Percentiles rank a stretch among this genome's conserved stretches.
Conservation (phyloP, 2,888 invertebrate genomes). For the Zaprionus obscuricornis region DNA sequence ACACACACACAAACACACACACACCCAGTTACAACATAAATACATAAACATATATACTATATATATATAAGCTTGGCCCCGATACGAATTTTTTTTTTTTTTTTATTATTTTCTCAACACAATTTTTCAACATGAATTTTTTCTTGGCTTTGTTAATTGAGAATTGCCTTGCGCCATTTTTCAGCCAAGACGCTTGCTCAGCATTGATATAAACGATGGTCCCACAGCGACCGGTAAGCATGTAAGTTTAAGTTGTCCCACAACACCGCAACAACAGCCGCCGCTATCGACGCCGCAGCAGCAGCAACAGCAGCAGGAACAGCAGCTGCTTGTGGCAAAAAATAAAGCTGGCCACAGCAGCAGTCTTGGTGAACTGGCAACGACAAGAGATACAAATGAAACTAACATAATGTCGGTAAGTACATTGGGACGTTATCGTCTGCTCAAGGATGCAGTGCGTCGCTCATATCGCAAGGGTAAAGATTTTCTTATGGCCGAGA, state of each 20-base stretch:
- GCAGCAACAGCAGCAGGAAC: slow-evolving; percentile 6
- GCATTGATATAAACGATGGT: slow-evolving; percentile 56
- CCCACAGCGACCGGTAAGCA: slow-evolving; percentile 18
- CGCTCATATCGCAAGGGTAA: slow-evolving; percentile 81
- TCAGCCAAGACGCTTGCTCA: slow-evolving; percentile 51
- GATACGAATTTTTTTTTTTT: too few relatives aligned
- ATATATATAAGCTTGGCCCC: slow-evolving; percentile 21
- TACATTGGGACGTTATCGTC: slow-evolving; percentile 70
- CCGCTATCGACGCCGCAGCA: slow-evolving; percentile 59
- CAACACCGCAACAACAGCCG: slow-evolving; percentile 57
- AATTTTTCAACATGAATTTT: slow-evolving; percentile 10
- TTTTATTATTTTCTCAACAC: too few relatives aligned
- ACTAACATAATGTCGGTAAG: slow-evolving; percentile 58
- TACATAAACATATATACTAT: slow-evolving; percentile 3
- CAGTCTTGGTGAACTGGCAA: slow-evolving; percentile 56
- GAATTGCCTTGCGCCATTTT: slow-evolving; percentile 46
- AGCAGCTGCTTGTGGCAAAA: too few relatives aligned
- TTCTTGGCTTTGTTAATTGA: slow-evolving; percentile 20
- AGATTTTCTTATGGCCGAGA: slow-evolving; percentile 70
- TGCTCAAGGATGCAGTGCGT: slow-evolving; percentile 78
- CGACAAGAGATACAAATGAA: slow-evolving; percentile 47
- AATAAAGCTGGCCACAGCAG: slow-evolving; percentile 36
- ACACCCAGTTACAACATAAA: background rate
- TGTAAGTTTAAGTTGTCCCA: slow-evolving; percentile 65
- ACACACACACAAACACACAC: too few relatives aligned